These are phyloP conservation scores for Cephalotes varians DNA, from an alignment of 2,888 invertebrate species.

Conservation along the genomic window DNA sequence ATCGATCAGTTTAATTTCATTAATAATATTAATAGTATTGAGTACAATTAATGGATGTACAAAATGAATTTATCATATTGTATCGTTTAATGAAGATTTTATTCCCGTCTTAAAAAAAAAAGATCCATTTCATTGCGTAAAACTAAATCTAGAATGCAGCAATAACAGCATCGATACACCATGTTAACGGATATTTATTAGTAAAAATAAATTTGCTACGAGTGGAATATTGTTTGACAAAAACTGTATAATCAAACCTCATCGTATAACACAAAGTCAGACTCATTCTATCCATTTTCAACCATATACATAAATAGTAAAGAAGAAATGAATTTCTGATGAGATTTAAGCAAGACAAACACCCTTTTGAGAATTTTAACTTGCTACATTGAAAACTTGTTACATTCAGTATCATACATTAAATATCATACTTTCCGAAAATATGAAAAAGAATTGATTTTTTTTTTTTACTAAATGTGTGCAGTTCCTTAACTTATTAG, in stretches of 20 bases:
- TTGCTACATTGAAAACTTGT: not conserved
- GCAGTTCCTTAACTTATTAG: not conserved
- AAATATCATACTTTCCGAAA: not conserved
- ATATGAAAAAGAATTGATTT: not conserved
- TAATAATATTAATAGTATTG: not conserved
- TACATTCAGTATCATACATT: too few species aligned
- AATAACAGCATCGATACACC: not conserved
- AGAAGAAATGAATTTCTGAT: not conserved
- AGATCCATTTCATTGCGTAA: not conserved
- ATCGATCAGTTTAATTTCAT: not conserved
- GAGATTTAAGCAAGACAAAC: not conserved
- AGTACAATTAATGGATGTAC: not conserved
- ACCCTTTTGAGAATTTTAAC: not conserved
- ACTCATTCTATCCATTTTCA: not conserved
- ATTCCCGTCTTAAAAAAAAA: conserved; percentile 19
- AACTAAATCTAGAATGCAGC: not conserved
- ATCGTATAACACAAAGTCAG: not conserved
- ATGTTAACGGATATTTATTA: not conserved
- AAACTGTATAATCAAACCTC: not conserved
- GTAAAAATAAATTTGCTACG: conserved; percentile 20
- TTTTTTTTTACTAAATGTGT: not conserved
- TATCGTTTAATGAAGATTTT: conserved; percentile 11
- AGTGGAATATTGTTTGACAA: not conserved
- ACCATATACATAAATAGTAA: too few species aligned
- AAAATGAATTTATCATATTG: not conserved